Evolutionary conservation across 2,113 vertebrate species (phyloP).

Genomic region (Sylvietta virens): DNA sequence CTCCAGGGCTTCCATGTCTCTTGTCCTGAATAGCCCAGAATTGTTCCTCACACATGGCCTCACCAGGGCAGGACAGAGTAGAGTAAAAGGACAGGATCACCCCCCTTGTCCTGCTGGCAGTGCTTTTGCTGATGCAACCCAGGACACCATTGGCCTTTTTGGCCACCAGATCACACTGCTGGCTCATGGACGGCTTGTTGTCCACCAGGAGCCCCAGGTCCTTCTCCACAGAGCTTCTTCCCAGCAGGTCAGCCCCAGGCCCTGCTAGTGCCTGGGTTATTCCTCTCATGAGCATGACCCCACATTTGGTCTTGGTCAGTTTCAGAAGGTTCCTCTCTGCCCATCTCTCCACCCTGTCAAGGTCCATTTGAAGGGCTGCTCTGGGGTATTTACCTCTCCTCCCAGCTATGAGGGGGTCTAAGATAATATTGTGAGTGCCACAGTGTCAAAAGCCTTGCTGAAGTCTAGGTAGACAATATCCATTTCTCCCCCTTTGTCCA

Average conservation of each 20-base stretch:
- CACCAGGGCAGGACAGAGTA: neutral
- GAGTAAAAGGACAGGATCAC: neutral
- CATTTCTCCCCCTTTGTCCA: neutral
- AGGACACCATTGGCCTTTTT: neutral
- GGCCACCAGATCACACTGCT: neutral
- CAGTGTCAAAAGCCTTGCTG: neutral
- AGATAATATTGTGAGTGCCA: neutral
- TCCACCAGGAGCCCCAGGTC: neutral
- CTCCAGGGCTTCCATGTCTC: neutral
- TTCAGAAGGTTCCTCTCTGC: neutral
- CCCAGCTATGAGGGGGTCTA: neutral
- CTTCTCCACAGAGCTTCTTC: neutral
- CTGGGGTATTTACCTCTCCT: neutral
- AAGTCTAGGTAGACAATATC: neutral
- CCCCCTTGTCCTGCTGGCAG: rapidly evolving
- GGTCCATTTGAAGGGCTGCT: neutral
- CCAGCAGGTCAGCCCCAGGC: neutral
- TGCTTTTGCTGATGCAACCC: neutral
- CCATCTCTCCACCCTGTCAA: neutral
- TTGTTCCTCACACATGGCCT: rapidly evolving
- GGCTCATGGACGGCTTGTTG: neutral
- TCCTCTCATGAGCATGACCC: neutral
- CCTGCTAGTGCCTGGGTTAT: too few species aligned
- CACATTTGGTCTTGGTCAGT: neutral
- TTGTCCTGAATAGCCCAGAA: neutral